Conservation (phyloP, 2,797 vertebrate species). For the Discoglossus pictus region DNA sequence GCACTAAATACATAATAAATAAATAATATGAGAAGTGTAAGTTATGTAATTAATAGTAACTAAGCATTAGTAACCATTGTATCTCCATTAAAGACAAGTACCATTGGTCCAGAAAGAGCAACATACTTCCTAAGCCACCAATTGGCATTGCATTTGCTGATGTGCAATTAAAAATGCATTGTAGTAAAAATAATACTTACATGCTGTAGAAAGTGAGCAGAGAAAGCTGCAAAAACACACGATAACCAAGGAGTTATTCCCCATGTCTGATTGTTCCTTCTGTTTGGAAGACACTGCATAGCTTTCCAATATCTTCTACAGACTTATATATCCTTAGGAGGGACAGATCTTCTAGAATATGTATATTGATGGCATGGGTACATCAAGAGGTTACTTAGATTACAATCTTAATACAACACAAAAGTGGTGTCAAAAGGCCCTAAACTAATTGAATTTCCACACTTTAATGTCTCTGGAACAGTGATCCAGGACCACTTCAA, state of each 20-base stretch:
- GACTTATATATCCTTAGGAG: constrained; percentile 64
- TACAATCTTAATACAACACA: constrained; percentile 45
- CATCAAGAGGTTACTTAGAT: constrained; percentile 51
- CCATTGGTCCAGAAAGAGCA: too few species aligned
- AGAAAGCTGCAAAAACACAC: constrained; percentile 52
- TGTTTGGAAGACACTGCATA: constrained; percentile 51
- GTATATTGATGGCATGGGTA: constrained; percentile 56
- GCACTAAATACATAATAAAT: neutral
- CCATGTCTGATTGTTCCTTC: constrained; percentile 36
- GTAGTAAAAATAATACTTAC: constrained; percentile 70
- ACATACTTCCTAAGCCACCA: too few species aligned
- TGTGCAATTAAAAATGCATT: neutral
- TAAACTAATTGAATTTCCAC: constrained; percentile 72
- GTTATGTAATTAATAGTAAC: too few species aligned
- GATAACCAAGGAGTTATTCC: constrained; percentile 56
- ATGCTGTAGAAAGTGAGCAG: constrained; percentile 59
- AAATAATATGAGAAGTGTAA: too few species aligned
- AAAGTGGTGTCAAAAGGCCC: constrained; percentile 52
- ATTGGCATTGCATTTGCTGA: rapidly evolving
- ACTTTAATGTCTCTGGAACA: constrained; percentile 53
- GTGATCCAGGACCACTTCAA: constrained; percentile 65
- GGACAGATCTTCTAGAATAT: constrained; percentile 13
- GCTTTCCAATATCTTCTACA: constrained; percentile 48
- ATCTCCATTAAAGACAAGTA: too few species aligned
- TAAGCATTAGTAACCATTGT: too few species aligned